A percentile compares a stretch with the other conserved stretches of the same genome.
These are phyloP conservation scores for Acanthosoma haemorrhoidale DNA, from an alignment of 2,888 invertebrate species.

Conservation along the genomic window DNA sequence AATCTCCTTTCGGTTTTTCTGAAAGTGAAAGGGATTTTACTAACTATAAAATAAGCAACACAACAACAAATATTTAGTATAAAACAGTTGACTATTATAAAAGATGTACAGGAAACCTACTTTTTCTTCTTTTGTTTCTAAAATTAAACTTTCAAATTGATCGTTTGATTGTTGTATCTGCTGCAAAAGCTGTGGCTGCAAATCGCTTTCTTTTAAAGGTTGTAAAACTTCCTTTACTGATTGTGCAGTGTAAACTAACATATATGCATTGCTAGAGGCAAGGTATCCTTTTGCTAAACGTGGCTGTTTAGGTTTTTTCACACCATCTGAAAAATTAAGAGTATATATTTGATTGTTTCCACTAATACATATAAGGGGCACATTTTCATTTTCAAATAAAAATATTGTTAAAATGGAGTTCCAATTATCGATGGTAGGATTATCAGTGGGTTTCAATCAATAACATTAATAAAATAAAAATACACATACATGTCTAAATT, in stretches of 20 bases:
- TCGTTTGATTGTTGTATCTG: constrained; percentile 37
- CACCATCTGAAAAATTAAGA: no score
- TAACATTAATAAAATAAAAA: no score
- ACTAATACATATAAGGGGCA: no score
- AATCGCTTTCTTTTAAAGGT: constrained; percentile 31
- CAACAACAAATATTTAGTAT: not conserved
- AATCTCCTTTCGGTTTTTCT: constrained; percentile 30
- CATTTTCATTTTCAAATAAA: no score
- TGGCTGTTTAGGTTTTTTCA: constrained; percentile 44
- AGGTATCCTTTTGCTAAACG: constrained; percentile 49
- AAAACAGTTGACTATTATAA: not conserved
- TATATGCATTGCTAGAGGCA: constrained; percentile 57
- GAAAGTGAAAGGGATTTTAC: not conserved
- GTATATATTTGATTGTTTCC: no score
- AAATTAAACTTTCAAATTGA: constrained; percentile 31
- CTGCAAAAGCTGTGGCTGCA: constrained; percentile 36
- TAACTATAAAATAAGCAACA: not conserved
- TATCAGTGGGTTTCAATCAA: no score
- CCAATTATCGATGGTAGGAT: no score
- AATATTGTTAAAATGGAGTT: no score
- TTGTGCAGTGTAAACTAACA: constrained; percentile 54
- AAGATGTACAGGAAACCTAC: constrained; percentile 22
- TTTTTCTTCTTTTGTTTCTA: constrained; percentile 33
- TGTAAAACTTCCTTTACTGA: constrained; percentile 13
- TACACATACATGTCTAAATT: no score